Evolutionary conservation across 2,113 vertebrate species (phyloP).

Genomic region (Camelus bactrianus): DNA sequence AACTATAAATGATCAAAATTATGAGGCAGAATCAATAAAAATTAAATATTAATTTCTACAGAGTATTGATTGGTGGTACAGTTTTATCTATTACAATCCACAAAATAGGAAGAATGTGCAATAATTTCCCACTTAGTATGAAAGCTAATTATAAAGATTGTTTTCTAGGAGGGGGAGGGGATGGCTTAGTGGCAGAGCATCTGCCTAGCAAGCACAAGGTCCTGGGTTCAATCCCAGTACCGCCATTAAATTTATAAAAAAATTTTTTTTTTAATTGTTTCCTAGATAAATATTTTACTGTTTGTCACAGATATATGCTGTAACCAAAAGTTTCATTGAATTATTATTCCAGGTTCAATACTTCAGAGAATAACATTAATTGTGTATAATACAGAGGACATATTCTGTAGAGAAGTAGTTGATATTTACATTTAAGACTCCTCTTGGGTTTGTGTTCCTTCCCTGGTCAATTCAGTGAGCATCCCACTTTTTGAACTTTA

Average conservation of each 20-base stretch:
- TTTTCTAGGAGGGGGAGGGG: no score
- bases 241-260: no score
- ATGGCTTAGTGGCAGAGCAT: no score
- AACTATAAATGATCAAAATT: not conserved
- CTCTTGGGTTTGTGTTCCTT: not conserved
- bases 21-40: not conserved
- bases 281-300: not conserved
- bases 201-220: no score
- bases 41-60: not conserved
- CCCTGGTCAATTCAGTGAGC: not conserved
- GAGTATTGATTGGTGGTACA: not conserved
- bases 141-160: slow-evolving; percentile 27
- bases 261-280: not conserved
- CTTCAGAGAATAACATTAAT: not conserved
- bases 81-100: not conserved
- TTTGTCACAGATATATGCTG: not conserved
- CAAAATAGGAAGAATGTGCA: not conserved
- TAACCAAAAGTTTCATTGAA: not conserved
- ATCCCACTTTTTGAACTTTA: not conserved
- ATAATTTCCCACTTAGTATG: not conserved
- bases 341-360: not conserved
- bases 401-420: not conserved
- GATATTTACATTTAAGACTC: not conserved
- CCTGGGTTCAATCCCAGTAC: no score
- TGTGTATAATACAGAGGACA: not conserved